Evolutionary conservation across 2,797 vertebrate genomes (phyloP).

Genomic region (Callimico goeldii): DNA sequence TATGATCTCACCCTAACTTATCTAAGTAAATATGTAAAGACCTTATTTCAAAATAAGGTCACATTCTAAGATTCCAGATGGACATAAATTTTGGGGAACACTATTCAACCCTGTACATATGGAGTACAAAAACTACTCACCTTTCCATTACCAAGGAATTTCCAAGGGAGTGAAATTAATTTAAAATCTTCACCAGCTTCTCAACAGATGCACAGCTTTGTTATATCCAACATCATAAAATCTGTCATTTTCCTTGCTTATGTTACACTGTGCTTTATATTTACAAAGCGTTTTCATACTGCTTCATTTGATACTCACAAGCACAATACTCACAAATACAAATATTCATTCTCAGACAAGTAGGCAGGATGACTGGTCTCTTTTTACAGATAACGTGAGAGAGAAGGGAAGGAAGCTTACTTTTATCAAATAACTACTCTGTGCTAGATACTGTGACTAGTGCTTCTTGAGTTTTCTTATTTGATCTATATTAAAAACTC

Average conservation of each 20-base stretch:
- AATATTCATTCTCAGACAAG: background rate
- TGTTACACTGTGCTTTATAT: background rate
- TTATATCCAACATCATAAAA: constrained; percentile 14
- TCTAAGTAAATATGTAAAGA: background rate
- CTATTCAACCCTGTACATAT: background rate
- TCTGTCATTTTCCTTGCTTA: background rate
- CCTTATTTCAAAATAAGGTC: background rate
- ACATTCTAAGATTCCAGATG: background rate
- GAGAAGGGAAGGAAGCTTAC: background rate
- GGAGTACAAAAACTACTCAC: background rate
- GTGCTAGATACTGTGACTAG: background rate
- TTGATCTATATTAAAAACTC: background rate
- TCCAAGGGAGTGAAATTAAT: constrained; percentile 10
- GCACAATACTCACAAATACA: background rate
- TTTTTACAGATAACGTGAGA: background rate
- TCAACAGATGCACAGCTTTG: background rate
- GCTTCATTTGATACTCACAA: background rate
- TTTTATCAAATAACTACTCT: background rate
- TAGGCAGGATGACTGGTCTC: background rate
- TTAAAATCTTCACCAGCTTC: background rate
- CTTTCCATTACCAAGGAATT: background rate
- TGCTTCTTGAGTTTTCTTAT: background rate
- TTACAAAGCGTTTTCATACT: background rate
- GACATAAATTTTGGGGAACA: background rate
- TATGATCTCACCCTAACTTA: background rate